Percentiles rank a stretch among this genome's conserved stretches.
phyloP scores from a whole-genome alignment of 2,888 invertebrate species.

The Graphium colonna region DNA sequence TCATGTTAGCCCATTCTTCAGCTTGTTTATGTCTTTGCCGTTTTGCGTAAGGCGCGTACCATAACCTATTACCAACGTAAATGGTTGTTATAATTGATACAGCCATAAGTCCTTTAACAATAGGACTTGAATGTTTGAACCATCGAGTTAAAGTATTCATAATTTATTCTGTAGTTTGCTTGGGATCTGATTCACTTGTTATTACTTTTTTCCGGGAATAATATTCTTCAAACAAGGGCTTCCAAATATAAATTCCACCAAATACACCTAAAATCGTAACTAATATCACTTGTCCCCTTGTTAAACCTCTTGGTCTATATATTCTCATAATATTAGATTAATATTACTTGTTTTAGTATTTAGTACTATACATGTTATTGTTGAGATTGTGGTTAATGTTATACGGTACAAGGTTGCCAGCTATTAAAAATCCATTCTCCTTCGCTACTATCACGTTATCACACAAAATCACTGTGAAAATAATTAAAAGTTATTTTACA shows the following conservation, averaged over 20 bases:
- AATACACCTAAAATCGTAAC: slow-evolving; percentile 62
- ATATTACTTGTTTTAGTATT: not conserved
- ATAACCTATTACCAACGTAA: slow-evolving; percentile 43
- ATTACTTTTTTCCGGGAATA: slow-evolving; percentile 36
- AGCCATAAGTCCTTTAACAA: slow-evolving; percentile 59
- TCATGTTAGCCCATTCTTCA: slow-evolving; percentile 61
- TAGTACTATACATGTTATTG: not conserved
- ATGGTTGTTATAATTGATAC: slow-evolving; percentile 53
- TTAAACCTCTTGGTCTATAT: slow-evolving; percentile 57
- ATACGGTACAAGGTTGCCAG: not conserved
- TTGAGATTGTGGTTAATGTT: not conserved
- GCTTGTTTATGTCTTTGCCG: slow-evolving; percentile 44
- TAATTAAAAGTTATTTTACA: too few species aligned
- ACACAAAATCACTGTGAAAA: too few species aligned
- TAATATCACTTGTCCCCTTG: slow-evolving; percentile 59
- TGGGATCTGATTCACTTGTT: slow-evolving; percentile 21
- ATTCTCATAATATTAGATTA: slow-evolving; percentile 57
- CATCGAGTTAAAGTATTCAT: slow-evolving; percentile 47
- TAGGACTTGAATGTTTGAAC: slow-evolving; percentile 48
- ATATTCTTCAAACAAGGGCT: slow-evolving; percentile 59
- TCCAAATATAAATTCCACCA: slow-evolving; percentile 76
- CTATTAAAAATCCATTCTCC: not conserved
- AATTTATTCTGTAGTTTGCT: slow-evolving; percentile 28
- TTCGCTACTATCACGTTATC: too few species aligned
- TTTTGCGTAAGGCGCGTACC: slow-evolving; percentile 48